Percentiles rank a stretch among this genome's conserved stretches.
Evolutionary conservation across 2,888 invertebrate genomes (phyloP).

Genomic region (Machimus rusticus): DNA sequence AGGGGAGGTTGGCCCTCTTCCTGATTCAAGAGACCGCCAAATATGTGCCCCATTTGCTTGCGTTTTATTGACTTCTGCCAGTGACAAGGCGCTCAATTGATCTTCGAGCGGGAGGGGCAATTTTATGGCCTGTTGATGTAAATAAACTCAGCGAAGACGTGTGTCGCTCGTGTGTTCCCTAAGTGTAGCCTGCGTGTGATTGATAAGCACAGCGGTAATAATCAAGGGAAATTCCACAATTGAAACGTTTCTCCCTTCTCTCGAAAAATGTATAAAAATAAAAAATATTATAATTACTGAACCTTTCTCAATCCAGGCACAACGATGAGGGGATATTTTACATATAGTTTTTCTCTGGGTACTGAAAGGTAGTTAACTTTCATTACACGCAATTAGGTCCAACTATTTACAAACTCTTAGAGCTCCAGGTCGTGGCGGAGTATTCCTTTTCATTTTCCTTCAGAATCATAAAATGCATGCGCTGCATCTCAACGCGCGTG

Average conservation of each 20-base stretch:
- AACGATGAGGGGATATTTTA: not conserved
- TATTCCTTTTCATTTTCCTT: not conserved
- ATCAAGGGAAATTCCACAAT: not conserved
- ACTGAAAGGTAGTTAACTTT: not conserved
- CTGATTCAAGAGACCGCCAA: not conserved
- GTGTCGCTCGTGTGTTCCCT: not conserved
- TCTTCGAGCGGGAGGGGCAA: not conserved
- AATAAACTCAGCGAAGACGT: not conserved
- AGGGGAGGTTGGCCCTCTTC: not conserved
- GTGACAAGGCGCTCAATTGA: slow-evolving; percentile 19
- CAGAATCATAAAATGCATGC: not conserved
- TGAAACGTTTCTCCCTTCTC: not conserved
- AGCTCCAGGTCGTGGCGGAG: not conserved
- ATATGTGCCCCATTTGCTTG: not conserved
- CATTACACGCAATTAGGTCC: not conserved
- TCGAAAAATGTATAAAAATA: not conserved
- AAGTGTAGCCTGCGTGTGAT: not conserved
- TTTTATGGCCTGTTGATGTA: slow-evolving; percentile 5
- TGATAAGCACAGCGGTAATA: not conserved
- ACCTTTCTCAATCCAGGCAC: not conserved
- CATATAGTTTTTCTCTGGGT: not conserved
- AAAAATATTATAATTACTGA: not conserved
- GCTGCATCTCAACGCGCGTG: not conserved
- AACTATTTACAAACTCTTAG: not conserved
- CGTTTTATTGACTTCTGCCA: not conserved